These are phyloP conservation scores for Orthochromis indermauri DNA, from an alignment of 2,113 vertebrate species.

Conservation along the genomic window DNA sequence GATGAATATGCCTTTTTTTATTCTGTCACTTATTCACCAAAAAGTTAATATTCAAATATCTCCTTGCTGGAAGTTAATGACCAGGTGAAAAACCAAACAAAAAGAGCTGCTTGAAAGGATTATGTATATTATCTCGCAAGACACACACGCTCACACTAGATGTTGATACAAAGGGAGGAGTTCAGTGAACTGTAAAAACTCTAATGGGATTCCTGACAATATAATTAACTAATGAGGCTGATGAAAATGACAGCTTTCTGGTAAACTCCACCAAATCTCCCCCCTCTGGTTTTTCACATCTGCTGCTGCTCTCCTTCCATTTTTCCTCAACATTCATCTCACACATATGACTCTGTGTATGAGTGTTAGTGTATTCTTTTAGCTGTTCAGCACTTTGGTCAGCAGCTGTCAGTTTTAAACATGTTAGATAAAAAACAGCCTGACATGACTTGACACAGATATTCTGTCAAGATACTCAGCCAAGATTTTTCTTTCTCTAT, in stretches of 20 bases:
- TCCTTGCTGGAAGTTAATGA: background rate
- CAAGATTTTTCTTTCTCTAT: background rate
- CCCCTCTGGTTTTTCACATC: background rate
- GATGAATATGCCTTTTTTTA: background rate
- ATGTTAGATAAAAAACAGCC: background rate
- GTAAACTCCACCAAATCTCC: background rate
- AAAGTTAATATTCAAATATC: background rate
- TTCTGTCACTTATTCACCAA: background rate
- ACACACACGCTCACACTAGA: background rate
- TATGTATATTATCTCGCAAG: background rate
- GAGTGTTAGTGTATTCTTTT: background rate
- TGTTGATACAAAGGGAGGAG: constrained; percentile 34
- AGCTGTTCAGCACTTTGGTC: background rate
- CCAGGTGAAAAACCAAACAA: background rate
- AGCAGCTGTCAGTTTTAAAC: background rate
- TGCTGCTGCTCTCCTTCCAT: background rate
- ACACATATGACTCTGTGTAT: background rate
- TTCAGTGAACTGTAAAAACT: constrained; percentile 48
- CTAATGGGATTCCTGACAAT: constrained; percentile 53
- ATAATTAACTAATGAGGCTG: constrained; percentile 45
- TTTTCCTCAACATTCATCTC: background rate
- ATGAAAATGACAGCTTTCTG: constrained; percentile 21
- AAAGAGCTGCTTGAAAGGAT: background rate
- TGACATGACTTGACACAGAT: background rate
- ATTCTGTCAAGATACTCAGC: background rate